Evolutionary conservation across 2,113 vertebrate species (phyloP), one percentile per base, ranked within the genome.

Genomic region (Channa maculata): DNA sequence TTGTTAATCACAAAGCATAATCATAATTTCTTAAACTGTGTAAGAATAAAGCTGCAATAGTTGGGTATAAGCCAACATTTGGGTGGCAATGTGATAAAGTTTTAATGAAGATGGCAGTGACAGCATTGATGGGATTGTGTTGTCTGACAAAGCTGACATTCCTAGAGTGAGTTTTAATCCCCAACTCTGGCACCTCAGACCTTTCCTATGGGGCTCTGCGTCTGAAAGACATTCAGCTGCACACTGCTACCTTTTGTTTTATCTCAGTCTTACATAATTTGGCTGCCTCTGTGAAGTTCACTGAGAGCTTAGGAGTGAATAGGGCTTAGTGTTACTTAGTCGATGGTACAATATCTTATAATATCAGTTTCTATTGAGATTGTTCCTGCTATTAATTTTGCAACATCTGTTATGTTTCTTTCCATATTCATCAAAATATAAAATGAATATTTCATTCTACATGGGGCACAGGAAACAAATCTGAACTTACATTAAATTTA

Each of bases 91-190:
- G 41, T 83, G 59, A 82, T 83, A 38, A 64, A 54, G 63, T 13
- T 68, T 89, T 71, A 72, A 79, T 82, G 68, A 73, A 52, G 77
- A 78, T 33, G 8, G 65, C 52, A 15, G 57, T 70, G 46, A 65
- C 59, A 48, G 63, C 65, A 70, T 46, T 59, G 62, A 61, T 55
- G 54, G 51, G 39, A 53, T 53, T 74, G 69, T 77, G 61, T 80
- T 70, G 43, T 86, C 54, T 84, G 72, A 82, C 78, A 82, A 66
- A 77, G 76, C 76, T 85, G 66, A 84, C 80, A 75, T 82, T 90
- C 80, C 74, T 81, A 77, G 53, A 77, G 77, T 62, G 82, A 78
- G n/a, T 76, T 86, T 82, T 83, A 90, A 85, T 89, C 86, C 83
- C 54, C 41, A 59, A 65, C 69, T 64, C 74, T 88, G 75, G 79